These are phyloP conservation scores for Porites australiensis DNA, from an alignment of 64 coral and sea anemone species.

Conservation along the genomic window DNA sequence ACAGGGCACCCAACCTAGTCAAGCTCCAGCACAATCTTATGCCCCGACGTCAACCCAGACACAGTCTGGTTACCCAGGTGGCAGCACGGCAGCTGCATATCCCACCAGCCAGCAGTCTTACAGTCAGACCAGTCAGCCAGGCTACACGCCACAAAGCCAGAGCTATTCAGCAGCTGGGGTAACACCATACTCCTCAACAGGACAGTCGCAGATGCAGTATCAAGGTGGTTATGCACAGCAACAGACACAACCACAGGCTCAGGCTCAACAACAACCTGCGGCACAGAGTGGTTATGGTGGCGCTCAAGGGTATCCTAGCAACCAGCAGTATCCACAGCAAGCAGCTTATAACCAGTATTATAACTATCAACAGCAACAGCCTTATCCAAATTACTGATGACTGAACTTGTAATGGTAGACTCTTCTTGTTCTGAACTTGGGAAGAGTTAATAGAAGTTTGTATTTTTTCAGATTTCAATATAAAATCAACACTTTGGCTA, in stretches of 20 bases:
- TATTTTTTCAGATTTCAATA: too few species aligned
- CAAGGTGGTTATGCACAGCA: slow-evolving; percentile 43
- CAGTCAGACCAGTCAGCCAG: slow-evolving; percentile 27
- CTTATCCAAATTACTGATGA: slow-evolving; percentile 13
- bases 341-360: slow-evolving; percentile 53
- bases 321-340: slow-evolving; percentile 69
- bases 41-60: slow-evolving; percentile 29
- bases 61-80: slow-evolving; percentile 55
- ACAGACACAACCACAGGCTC: slow-evolving; percentile 39
- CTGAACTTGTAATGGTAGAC: neutral
- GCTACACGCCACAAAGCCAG: slow-evolving; percentile 32
- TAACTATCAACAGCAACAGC: slow-evolving; percentile 6
- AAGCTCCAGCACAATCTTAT: slow-evolving; percentile 58
- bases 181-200: slow-evolving; percentile 21
- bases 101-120: neutral
- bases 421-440: too few species aligned
- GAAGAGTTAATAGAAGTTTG: too few species aligned
- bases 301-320: slow-evolving; percentile 34
- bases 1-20: slow-evolving; percentile 26
- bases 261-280: slow-evolving; percentile 43
- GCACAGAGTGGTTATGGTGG: slow-evolving; percentile 49
- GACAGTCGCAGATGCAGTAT: slow-evolving; percentile 50
- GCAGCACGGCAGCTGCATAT: slow-evolving; percentile 23
- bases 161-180: slow-evolving; percentile 5
- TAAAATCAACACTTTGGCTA: too few species aligned